Conservation (phyloP, 2,888 invertebrate species). For the Megamerina dolium region DNA sequence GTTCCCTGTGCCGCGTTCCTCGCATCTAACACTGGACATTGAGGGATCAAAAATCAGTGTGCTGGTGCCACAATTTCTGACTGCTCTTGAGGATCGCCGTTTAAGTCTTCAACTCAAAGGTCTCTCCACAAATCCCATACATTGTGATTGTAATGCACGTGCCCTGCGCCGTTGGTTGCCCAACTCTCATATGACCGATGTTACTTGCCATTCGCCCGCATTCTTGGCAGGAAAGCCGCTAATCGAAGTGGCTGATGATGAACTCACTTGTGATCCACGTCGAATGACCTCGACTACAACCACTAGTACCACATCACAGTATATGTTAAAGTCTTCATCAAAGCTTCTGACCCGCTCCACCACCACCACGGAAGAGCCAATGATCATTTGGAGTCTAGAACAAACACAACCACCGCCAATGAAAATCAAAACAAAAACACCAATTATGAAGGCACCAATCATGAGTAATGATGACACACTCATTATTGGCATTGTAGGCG, state of each 20-base stretch:
- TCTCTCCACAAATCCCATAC: constrained; percentile 71
- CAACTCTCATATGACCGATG: constrained; percentile 56
- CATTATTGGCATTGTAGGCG: constrained; percentile 92
- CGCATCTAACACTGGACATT: constrained; percentile 71
- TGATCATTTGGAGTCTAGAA: constrained; percentile 86
- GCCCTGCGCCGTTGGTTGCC: constrained; percentile 75
- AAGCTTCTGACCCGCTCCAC: constrained; percentile 46
- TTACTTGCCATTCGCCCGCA: constrained; percentile 65
- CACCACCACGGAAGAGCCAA: constrained; percentile 62
- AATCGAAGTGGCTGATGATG: constrained; percentile 72
- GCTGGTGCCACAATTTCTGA: constrained; percentile 70
- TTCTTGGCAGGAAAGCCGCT: constrained; percentile 63
- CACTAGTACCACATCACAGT: constrained; percentile 29
- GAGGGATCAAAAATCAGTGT: constrained; percentile 71
- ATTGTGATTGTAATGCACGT: constrained; percentile 78
- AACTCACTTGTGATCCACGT: constrained; percentile 70
- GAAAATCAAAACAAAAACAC: constrained; percentile 53
- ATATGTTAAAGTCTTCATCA: constrained; percentile 37
- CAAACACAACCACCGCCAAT: constrained; percentile 60
- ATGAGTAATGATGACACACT: constrained; percentile 82
- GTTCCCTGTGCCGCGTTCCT: constrained; percentile 82
- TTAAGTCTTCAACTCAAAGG: constrained; percentile 70
- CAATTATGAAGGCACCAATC: constrained; percentile 58
- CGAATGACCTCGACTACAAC: constrained; percentile 50
- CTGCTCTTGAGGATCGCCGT: constrained; percentile 74